Base-by-base conservation (phyloP, 2,113 vertebrate species). In the Sclerurus mexicanus region DNA sequence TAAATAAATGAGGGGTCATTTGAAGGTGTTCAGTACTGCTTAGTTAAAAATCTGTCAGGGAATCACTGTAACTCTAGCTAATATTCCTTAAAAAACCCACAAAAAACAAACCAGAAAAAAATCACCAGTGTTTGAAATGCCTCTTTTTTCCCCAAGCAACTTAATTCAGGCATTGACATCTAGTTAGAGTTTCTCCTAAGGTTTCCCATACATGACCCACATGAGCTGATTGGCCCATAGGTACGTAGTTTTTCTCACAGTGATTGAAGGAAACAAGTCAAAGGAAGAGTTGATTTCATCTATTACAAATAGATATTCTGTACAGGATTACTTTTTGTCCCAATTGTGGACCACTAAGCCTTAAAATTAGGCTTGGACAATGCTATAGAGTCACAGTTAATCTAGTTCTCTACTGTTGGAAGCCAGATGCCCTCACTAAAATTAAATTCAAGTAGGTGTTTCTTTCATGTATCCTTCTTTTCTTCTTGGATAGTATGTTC, bases 261-360 rank as follows among this genome's bases (percentile, higher is more conserved):
- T 25, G 33, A 8, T 63, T 74, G 62, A 85, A 75, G 12, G 21
- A 60, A 90, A 42, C 4, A 46, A 72, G 12, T 46, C 23, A 69
- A 63, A 79, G 18, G 56, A 52, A 69, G 11, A 24, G 7, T 19
- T 53, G 20, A n/a, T 62, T 68, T 63, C 67, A 28, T 47, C 47
- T 58, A 31, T 14, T n/a, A 35, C 5, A 50, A 53, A 9, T 8
- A 67, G 8, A 25, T 0, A 0, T 44, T 59, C 39, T 40, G 13
- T 35, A 46, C 3, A 40, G 31, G 72, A 64, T 4, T n/a, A 30
- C 2, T n/a, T 72, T 62, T 68, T 73, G 13, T 3, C 44, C 4
- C 10, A 56, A 3, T 8, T 90, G 4, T 52, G 31, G 13, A 72
- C 15, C 10, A 31, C 17, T 60, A 2, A 56, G 23, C 4, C 9